These are phyloP conservation scores for Saccopteryx bilineata DNA, from an alignment of 2,113 vertebrate species.

Conservation along the genomic window DNA sequence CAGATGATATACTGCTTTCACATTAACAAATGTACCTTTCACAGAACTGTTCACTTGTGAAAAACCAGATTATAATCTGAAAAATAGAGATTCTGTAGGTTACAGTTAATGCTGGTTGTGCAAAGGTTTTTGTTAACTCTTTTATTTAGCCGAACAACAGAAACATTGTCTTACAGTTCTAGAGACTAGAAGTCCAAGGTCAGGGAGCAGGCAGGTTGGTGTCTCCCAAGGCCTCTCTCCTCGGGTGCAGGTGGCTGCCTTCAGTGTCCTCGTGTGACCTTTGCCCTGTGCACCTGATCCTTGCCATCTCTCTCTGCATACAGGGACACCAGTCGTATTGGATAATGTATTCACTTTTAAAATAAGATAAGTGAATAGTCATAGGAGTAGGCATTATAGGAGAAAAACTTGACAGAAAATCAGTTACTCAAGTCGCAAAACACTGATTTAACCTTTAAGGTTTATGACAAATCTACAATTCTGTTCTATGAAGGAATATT, in stretches of 20 bases:
- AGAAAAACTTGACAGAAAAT: conserved; percentile 57
- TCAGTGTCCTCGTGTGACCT: not conserved
- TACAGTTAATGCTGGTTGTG: conserved; percentile 15
- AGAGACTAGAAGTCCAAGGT: not conserved
- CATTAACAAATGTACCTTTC: conserved; percentile 32
- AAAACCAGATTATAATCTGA: conserved; percentile 30
- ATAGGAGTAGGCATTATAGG: not conserved
- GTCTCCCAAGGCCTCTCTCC: not conserved
- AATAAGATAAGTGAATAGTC: conserved; percentile 28
- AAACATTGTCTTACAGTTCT: conserved; percentile 22
- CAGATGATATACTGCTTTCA: conserved; percentile 21
- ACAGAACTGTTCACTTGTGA: conserved; percentile 35
- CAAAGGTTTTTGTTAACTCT: not conserved
- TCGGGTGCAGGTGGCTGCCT: not conserved
- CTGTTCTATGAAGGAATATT: conserved; percentile 15
- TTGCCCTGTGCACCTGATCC: not conserved
- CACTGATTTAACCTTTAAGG: conserved; percentile 23
- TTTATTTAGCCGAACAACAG: not conserved
- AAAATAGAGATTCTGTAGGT: not conserved
- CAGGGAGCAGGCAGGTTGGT: not conserved
- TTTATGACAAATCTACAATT: conserved; percentile 18
- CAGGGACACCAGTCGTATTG: not conserved
- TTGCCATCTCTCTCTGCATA: not conserved
- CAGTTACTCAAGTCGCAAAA: conserved; percentile 59
- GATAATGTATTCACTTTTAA: conserved; percentile 23